A percentile compares a stretch with the other conserved stretches of the same genome.
Conservation (phyloP, 2,797 vertebrate genomes). For the Ispidina lecontei region DNA sequence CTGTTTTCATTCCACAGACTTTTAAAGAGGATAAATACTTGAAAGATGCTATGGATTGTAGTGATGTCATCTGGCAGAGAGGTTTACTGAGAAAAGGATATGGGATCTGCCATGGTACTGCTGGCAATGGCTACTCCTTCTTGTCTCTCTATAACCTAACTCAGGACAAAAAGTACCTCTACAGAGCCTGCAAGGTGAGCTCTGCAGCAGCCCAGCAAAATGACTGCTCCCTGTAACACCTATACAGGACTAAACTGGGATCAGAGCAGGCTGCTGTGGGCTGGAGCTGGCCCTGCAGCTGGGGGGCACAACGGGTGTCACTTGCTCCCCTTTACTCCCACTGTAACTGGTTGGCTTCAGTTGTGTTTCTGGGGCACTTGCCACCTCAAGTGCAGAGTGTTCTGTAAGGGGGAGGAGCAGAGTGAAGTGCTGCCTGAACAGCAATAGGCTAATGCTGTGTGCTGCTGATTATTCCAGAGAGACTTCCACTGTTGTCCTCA, state of each 20-base stretch:
- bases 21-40: constrained; percentile 98
- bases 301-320: not conserved
- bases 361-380: accelerated
- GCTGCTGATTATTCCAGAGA: constrained; percentile 18
- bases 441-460: not conserved
- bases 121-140: constrained; percentile 95
- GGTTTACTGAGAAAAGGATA: constrained; percentile 95
- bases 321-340: not conserved
- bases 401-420: not conserved
- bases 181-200: constrained; percentile 92
- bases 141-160: constrained; percentile 91
- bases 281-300: not conserved
- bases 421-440: not conserved
- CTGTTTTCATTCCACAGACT: constrained; percentile 75
- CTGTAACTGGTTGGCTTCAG: accelerated
- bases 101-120: constrained; percentile 93
- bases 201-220: not conserved
- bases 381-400: accelerated
- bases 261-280: not conserved
- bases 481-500: not conserved
- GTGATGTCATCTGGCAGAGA: constrained; percentile 95
- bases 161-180: constrained; percentile 93
- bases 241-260: accelerated
- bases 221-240: not conserved
- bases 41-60: constrained; percentile 92